Evolutionary conservation across 53 echinoderm and acorn worm genomes (phyloP), one percentile per base, ranked within the genome.

Genomic region (Crossaster papposus): DNA sequence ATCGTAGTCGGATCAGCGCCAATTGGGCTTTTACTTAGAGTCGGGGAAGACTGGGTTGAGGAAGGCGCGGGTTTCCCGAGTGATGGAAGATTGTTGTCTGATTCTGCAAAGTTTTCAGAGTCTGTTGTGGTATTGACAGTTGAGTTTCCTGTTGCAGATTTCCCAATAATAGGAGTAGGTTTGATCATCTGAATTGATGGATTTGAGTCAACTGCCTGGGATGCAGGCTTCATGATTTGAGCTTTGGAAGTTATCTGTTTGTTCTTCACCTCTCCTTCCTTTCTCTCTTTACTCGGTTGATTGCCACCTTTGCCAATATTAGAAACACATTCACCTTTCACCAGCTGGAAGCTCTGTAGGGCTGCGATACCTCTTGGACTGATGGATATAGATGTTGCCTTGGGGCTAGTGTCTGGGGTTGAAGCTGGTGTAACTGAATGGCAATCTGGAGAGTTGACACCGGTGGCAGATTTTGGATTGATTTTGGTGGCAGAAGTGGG

Each of bases 351-450:
- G 63, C 79, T 83, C 79, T 79, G 64, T 18, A 91, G 85, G 79
- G 91, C 91, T 30, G 91, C 84, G 26, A 91, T 91, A 26, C 91
- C 85, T 30, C 85, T 62, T 13, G 85, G 79, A 72, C 58, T 87
- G 8, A 87, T 58, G 72, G 34, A 58, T 29, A 15, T 33, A 2
- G 83, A 58, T 31, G 84, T 31, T 70, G 51, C 52, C 54, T 37
- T 80, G 31, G 80, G 80, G 20, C 37, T 87, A 30, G 17, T 26
- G 22, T 29, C 33, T 0, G 38, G 37, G 34, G 87, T 38, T 23
- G 73, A 35, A 30, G 74, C 30, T 24, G 65, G 68, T 37, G 74
- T 82, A 23, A 38, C 36, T 0, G 30, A 31, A 24, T 75, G 76
- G 3, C 33, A 26, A 26, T 72, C 73, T 0, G 72, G 35, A 36